Evolutionary conservation across 1,140 invertebrate species (phyloP).

Genomic region (Cheumatopsyche charites): DNA sequence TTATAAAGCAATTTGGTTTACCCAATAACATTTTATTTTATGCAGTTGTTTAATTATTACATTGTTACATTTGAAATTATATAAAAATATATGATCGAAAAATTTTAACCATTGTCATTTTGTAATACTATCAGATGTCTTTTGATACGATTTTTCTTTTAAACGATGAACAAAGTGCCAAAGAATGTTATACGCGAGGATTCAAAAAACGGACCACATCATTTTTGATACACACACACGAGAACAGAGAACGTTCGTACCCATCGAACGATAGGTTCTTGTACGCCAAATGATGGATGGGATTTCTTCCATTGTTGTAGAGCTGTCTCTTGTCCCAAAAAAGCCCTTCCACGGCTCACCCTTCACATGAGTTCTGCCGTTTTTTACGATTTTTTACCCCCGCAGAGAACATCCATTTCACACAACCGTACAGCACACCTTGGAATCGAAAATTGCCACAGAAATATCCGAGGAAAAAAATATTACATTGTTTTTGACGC

Average conservation of each 20-base stretch:
- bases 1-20: too few species aligned
- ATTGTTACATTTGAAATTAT: too few species aligned
- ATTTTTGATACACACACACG: neutral
- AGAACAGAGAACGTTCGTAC: conserved; percentile 27
- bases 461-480: neutral
- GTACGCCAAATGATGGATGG: conserved; percentile 43
- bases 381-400: conserved; percentile 9
- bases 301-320: conserved; percentile 38
- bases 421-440: neutral
- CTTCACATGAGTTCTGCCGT: conserved; percentile 14
- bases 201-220: too few species aligned
- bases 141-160: too few species aligned
- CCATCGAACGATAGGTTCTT: conserved; percentile 24
- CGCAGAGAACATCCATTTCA: neutral
- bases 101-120: too few species aligned
- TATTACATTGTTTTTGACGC: conserved; percentile 5
- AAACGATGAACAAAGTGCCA: too few species aligned
- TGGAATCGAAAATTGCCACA: neutral
- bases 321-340: conserved; percentile 42
- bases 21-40: too few species aligned
- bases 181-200: too few species aligned
- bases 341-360: conserved; percentile 18
- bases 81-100: too few species aligned
- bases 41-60: too few species aligned
- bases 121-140: too few species aligned